A percentile compares a stretch with the other conserved stretches of the same genome.
Conservation (phyloP, 1,140 invertebrate genomes). For the Capitella teleta region DNA sequence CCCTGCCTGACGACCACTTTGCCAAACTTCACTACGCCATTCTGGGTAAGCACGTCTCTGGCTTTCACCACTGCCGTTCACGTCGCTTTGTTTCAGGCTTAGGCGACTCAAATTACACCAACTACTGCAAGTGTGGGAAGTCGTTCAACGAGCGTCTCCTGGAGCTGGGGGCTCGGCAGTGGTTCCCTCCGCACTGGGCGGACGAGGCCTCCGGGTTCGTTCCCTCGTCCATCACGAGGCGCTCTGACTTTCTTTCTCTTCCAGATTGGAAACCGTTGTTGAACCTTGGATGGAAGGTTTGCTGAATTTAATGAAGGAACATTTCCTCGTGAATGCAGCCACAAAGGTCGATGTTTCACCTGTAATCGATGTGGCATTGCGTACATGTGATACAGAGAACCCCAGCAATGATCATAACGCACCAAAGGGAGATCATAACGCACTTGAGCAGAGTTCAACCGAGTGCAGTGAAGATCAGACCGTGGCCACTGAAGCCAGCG, state of each 20-base stretch:
- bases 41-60: slow-evolving; percentile 31
- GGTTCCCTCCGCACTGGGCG: slow-evolving; percentile 45
- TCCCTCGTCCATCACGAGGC: not conserved
- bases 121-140: slow-evolving; percentile 48
- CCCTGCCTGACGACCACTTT: slow-evolving; percentile 29
- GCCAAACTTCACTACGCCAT: slow-evolving; percentile 42
- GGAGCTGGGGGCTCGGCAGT: slow-evolving; percentile 43
- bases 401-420: too few relatives aligned
- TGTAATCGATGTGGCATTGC: too few relatives aligned
- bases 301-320: not conserved
- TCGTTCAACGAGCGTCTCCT: slow-evolving; percentile 39
- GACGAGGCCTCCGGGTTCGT: slow-evolving; percentile 48
- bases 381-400: too few relatives aligned
- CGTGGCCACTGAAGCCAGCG: too few relatives aligned
- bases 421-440: too few relatives aligned
- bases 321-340: too few relatives aligned
- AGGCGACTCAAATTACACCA: slow-evolving; percentile 50
- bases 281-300: slow-evolving; percentile 47
- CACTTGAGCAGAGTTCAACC: too few relatives aligned
- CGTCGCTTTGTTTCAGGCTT: slow-evolving; percentile 32
- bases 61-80: too few relatives aligned
- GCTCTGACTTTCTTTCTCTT: slow-evolving; percentile 10
- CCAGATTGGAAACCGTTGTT: slow-evolving; percentile 43
- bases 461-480: too few relatives aligned
- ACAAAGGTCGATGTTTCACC: too few relatives aligned